Conservation (phyloP, 2,797 vertebrate genomes). For the Argyrosomus regius region DNA sequence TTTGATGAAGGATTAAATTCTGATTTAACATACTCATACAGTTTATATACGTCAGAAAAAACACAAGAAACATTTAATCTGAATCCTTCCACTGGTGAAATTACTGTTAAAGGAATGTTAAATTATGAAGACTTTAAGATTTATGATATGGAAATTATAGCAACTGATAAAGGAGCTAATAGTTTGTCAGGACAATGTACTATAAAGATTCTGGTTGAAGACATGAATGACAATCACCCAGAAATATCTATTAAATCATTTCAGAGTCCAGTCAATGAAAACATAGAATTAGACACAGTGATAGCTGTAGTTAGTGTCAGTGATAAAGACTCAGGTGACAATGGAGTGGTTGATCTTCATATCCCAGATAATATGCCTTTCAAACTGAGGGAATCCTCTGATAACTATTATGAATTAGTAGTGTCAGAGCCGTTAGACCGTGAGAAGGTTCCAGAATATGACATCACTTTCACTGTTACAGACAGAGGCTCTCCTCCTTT, state of each 20-base stretch:
- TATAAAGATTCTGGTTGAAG: slow-evolving; percentile 74
- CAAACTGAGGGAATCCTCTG: slow-evolving; percentile 74
- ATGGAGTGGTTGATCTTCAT: slow-evolving; percentile 76
- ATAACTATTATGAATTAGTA: slow-evolving; percentile 79
- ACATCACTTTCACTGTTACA: slow-evolving; percentile 79
- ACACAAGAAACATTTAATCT: slow-evolving; percentile 69
- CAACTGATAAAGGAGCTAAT: slow-evolving; percentile 77
- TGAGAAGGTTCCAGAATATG: slow-evolving; percentile 74
- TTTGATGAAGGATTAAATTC: slow-evolving; percentile 72
- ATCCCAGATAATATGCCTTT: slow-evolving; percentile 76
- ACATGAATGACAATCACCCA: slow-evolving; percentile 83
- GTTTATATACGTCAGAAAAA: slow-evolving; percentile 79
- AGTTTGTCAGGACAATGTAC: slow-evolving; percentile 81
- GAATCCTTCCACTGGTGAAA: slow-evolving; percentile 78
- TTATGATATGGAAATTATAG: slow-evolving; percentile 85
- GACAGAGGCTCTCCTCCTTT: slow-evolving; percentile 80
- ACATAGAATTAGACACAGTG: slow-evolving; percentile 63
- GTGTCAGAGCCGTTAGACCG: slow-evolving; percentile 76
- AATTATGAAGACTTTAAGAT: slow-evolving; percentile 86
- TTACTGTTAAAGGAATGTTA: slow-evolving; percentile 81
- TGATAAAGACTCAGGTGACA: slow-evolving; percentile 80
- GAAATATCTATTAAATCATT: slow-evolving; percentile 61
- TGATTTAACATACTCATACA: slow-evolving; percentile 69
- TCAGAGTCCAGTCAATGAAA: slow-evolving; percentile 42
- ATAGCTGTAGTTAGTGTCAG: slow-evolving; percentile 81